Percentiles rank a stretch among this genome's conserved stretches.
These are phyloP conservation scores for Amphiura filiformis DNA, from an alignment of 35 echinoderm and acorn worm genomes.

Conservation along the genomic window DNA sequence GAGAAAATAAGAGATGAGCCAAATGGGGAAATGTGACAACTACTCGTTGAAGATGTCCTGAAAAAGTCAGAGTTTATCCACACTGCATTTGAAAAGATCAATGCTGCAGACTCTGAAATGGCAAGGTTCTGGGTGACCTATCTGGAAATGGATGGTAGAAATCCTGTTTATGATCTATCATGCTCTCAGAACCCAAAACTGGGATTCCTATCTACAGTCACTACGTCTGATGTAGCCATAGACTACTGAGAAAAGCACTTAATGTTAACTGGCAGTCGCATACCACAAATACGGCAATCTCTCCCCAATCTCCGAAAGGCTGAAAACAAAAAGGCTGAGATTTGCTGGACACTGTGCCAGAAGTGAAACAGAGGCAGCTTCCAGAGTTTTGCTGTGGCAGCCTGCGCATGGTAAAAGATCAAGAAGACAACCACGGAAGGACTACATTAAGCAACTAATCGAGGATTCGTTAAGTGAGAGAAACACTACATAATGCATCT, in stretches of 20 bases:
- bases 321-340: too few species aligned
- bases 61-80: constrained; percentile 32
- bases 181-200: background rate
- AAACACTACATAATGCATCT: too few species aligned
- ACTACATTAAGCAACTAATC: too few species aligned
- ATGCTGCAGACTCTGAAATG: background rate
- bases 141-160: background rate
- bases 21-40: constrained; percentile 21
- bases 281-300: too few species aligned
- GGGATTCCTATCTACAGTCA: background rate
- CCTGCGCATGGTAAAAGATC: too few species aligned
- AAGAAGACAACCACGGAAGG: too few species aligned
- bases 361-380: too few species aligned
- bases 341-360: too few species aligned
- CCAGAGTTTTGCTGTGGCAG: too few species aligned
- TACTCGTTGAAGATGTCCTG: constrained; percentile 4
- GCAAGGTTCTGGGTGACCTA: constrained; percentile 27
- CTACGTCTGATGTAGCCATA: background rate
- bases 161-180: background rate
- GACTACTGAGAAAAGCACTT: background rate
- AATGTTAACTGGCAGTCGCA: too few species aligned
- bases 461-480: too few species aligned
- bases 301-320: too few species aligned
- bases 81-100: constrained; percentile 9
- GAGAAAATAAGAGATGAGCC: constrained; percentile 13